Base-by-base conservation (phyloP, 2,888 invertebrate species). In the Plutella xylostella region DNA sequence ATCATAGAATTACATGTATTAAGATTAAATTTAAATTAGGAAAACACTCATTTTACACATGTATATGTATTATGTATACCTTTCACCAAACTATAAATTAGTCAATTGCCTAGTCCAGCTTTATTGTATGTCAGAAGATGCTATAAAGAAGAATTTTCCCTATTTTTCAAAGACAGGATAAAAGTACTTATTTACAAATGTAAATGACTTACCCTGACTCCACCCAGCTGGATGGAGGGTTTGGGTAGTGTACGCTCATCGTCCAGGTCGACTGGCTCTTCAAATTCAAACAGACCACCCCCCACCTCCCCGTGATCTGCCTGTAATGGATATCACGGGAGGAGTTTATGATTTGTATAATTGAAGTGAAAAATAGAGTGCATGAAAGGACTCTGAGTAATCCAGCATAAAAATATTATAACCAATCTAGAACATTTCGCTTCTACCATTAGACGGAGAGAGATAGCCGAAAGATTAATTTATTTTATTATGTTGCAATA, bases 181-280 rank as follows among this genome's bases (percentile, higher is more conserved):
- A 6, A 42, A 14, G n/a, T 5, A 6, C n/a, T 14, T 39, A 21
- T 3, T 12, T 22, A 21, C 6, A 6, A 3, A 14, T 25, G 21
- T 40, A 43, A 47, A 18, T 28, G 47, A 55, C 72, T 54, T 63
- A 87, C 87, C 61, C 77, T 66, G 19, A 87, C 85, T 42, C 84
- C 85, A 42, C 85, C 85, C 3, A 87, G 68, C 46, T 84, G 79
- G 45, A 87, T 75, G 50, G 82, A 65, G 1, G 79, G 72, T 61
- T 71, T 78, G 52, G 65, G 60, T 17, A 68, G n/a, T 1, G 21
- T 48, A 1, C 67, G 63, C 4, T 72, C 72, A 2, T 71, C 70
- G 0, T 74, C 69, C 38, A 66, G 18, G 18, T 70, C 69, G 0
- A 63, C 45, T 0, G 65, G 63, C 35, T 78, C 76, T 3, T 77